Base-by-base conservation (phyloP, 1,140 invertebrate species). In the Sarcophaga bullata region DNA sequence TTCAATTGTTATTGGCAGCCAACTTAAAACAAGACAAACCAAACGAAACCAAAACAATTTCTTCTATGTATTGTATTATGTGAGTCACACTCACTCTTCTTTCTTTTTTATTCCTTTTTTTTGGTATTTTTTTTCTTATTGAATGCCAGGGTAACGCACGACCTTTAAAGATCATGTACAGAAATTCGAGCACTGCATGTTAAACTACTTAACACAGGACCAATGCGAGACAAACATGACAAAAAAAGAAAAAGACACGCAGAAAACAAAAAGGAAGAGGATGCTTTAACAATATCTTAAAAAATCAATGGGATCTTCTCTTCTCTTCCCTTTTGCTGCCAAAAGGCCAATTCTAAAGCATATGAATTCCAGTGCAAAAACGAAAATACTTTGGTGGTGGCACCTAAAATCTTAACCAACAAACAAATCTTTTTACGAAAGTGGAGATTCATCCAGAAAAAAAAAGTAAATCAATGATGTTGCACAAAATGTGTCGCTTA, bases 151-250 rank as follows among this genome's bases (percentile, higher is more conserved):
- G 6, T 8, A 68, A 78, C 75, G 75, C 75, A 78, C 75, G 75
- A 78, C 75, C 75, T 78, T 48, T 78, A 17, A 78, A 78, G 75
- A 78, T 52, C 75, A 78, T 78, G 75, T 78, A 78, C 75, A 78
- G 75, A 78, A 78, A 78, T 78, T 78, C 75, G 75, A 78, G 75
- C 75, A 78, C 75, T 50, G 17, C 48, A 19, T 50, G 48, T 52
- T 68, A 37, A 37, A 68, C 62, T 68, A 19, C 62, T 68, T 68
- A 68, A 68, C 62, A 68, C 62, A 68, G 11, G 11, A 58, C 25
- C 25, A 37, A 37, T 37, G 25, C 25, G 25, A 37, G 25, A 58
- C 54, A 58, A 11, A 58, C 54, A 58, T 15, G 11, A 58, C 54
- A 58, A 58, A 68, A 8, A 19, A 6, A 68, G 19, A 13, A 68